A percentile compares a stretch with the other conserved stretches of the same genome.
Conservation (phyloP, 2,888 invertebrate genomes). For the Bhutanitis thaidina region DNA sequence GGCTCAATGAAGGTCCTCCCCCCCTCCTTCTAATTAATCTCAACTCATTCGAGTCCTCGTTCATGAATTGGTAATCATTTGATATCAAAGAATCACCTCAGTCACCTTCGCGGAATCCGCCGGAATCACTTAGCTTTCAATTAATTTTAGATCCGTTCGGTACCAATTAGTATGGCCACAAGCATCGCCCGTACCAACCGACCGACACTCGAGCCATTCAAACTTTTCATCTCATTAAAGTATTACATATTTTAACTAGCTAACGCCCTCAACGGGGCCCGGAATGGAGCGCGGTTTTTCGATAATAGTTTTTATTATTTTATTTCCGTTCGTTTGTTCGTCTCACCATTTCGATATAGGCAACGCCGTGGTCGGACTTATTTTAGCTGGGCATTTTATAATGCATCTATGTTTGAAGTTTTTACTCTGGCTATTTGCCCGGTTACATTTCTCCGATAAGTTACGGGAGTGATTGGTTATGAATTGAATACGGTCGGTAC, state of each 20-base stretch:
- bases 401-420: not conserved
- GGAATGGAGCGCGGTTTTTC: constrained; percentile 9
- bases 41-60: constrained; percentile 47
- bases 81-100: constrained; percentile 65
- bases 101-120: constrained; percentile 28
- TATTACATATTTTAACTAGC: constrained; percentile 35
- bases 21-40: constrained; percentile 62
- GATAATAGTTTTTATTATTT: not conserved
- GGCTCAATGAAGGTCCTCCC: constrained; percentile 40
- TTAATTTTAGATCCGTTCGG: constrained; percentile 46
- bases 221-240: constrained; percentile 33
- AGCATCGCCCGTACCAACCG: constrained; percentile 14
- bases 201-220: constrained; percentile 29
- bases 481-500: not conserved
- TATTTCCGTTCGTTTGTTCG: constrained; percentile 6
- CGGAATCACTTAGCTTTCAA: constrained; percentile 41
- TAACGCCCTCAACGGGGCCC: constrained; percentile 7
- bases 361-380: constrained; percentile 6
- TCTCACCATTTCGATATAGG: constrained; percentile 6
- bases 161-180: constrained; percentile 51
- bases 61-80: constrained; percentile 74
- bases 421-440: constrained; percentile 3
- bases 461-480: constrained; percentile 18
- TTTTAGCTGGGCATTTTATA: constrained; percentile 2
- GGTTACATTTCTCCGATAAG: constrained; percentile 13